A percentile compares a stretch with the other conserved stretches of the same genome.
phyloP scores from a whole-genome alignment of 2,797 vertebrate genomes.

The Lagorchestes hirsutus region DNA sequence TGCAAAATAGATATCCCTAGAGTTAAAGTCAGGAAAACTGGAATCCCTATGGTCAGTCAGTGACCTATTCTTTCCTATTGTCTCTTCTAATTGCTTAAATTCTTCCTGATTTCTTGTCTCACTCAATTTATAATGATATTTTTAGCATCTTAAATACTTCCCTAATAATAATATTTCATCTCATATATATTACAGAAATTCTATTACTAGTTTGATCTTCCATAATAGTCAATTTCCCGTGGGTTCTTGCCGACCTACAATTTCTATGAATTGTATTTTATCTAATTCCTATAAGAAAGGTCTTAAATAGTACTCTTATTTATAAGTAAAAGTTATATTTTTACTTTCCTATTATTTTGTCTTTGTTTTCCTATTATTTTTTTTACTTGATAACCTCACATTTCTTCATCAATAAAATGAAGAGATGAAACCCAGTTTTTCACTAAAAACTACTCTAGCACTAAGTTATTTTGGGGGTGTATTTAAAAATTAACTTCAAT shows the following conservation, averaged over 20 bases:
- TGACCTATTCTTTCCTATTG: conserved; percentile 60
- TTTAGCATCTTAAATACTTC: conserved; percentile 40
- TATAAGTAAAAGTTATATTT: not conserved
- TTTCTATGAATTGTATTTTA: not conserved
- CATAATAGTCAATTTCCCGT: not conserved
- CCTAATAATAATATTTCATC: conserved; percentile 19
- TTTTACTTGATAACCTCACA: not conserved
- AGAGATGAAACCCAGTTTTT: not conserved
- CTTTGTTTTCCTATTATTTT: not conserved
- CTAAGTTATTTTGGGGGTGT: not conserved
- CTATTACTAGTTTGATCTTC: not conserved
- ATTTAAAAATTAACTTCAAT: not conserved
- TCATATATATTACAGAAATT: not conserved
- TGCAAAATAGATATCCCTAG: conserved; percentile 58
- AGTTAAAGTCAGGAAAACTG: conserved; percentile 79
- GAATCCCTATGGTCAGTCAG: conserved; percentile 68
- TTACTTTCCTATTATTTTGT: not conserved
- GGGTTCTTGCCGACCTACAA: not conserved
- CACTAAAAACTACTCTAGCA: not conserved
- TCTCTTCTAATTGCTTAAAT: conserved; percentile 57
- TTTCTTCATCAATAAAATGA: conserved; percentile 35
- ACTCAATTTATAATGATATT: conserved; percentile 23
- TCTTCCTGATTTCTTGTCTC: conserved; percentile 70
- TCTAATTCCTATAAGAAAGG: not conserved
- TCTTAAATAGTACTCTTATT: not conserved